These are phyloP conservation scores for Exaiptasia diaphana DNA, from an alignment of 64 coral and sea anemone genomes.

Conservation along the genomic window DNA sequence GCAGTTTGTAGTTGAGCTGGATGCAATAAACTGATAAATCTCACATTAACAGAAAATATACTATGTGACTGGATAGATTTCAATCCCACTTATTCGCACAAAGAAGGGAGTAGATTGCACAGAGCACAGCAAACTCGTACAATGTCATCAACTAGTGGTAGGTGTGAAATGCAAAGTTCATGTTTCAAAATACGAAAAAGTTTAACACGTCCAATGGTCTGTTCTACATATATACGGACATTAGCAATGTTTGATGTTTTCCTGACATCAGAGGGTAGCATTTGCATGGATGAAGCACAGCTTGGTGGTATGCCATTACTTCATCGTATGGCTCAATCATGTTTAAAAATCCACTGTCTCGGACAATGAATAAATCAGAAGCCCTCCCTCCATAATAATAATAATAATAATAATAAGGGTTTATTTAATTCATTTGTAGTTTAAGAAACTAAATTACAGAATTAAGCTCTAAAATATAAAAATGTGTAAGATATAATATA, in stretches of 20 bases:
- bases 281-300: neutral
- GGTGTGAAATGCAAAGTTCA: constrained; percentile 12
- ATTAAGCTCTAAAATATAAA: no score
- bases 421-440: no score
- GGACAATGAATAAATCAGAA: neutral
- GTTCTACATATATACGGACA: neutral
- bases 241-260: neutral
- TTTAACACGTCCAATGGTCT: neutral
- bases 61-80: no score
- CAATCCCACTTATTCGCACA: no score
- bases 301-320: neutral
- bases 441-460: no score
- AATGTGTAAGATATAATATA: no score
- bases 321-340: constrained; percentile 22
- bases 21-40: no score
- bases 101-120: neutral
- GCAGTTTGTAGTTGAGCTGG: no score
- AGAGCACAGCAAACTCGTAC: no score
- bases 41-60: no score
- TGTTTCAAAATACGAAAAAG: constrained; percentile 14
- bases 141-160: constrained; percentile 43
- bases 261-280: neutral
- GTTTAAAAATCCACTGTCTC: neutral
- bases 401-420: no score
- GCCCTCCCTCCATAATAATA: neutral